Base-by-base conservation (phyloP, 2,113 vertebrate species). In the Oceanites oceanicus region DNA sequence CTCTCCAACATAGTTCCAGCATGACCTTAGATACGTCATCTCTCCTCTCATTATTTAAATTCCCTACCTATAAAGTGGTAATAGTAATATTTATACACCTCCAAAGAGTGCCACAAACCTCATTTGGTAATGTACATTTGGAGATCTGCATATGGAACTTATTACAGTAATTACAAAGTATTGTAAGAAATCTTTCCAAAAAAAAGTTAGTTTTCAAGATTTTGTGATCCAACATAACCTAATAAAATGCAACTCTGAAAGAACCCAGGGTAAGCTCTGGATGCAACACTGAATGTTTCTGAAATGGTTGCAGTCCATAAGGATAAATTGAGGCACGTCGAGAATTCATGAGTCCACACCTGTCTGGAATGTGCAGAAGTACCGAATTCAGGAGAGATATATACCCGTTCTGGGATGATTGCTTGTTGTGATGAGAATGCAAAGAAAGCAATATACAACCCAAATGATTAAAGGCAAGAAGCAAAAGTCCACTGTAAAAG, bases 401-500 rank as follows among this genome's bases (percentile, higher is more conserved):
- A 58, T 3, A 9, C 32, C 58, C 73, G 30, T 13, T 50, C 17
- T 58, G 67, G 75, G 53, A 18, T 65, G 63, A 73, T 52, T 76
- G 55, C 63, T 86, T 59, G 53, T 76, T 73, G 22, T 11, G 68
- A 30, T 52, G 76, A 80, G 76, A 34, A 29, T 23, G 50, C 36
- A 67, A 25, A 56, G 42, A 70, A 59, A 92, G 70, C 67, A 78
- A 55, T 15, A 18, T 18, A 71, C 32, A 78, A 63, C 26, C n/a
- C 71, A 47, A 61, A 79, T 26, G 71, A 77, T 68, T 78, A 59
- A 88, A 86, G 40, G 52, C 49, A 78, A 65, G 80, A 74, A 88
- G 70, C 36, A 59, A 55, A 92, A 91, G 86, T 20, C 84, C 87
- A 62, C 58, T 59, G 52, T 71, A 72, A 94, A 88, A 77, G 74